Evolutionary conservation across 2,888 invertebrate genomes (phyloP).

Genomic region (Lobophora halterata): DNA sequence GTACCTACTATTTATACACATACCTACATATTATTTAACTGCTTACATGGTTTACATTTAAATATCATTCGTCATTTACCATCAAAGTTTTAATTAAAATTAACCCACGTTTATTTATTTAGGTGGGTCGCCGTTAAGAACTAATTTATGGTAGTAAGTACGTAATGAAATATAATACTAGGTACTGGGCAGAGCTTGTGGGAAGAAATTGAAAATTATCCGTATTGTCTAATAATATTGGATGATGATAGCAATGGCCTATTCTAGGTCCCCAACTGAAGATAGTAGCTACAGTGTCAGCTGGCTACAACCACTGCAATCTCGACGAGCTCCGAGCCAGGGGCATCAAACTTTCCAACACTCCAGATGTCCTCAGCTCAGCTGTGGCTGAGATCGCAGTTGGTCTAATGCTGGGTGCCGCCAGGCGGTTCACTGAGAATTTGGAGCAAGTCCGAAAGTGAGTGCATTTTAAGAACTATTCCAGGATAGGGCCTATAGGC

Average conservation of each 20-base stretch:
- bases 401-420: constrained; percentile 86
- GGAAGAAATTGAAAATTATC: too few species aligned
- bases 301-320: constrained; percentile 94
- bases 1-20: not conserved
- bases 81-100: too few species aligned
- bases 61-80: too few species aligned
- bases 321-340: constrained; percentile 85
- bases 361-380: constrained; percentile 87
- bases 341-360: constrained; percentile 90
- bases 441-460: constrained; percentile 84
- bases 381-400: constrained; percentile 93
- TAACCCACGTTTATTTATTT: too few species aligned
- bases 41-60: too few species aligned
- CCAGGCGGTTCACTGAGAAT: constrained; percentile 90
- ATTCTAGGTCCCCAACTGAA: constrained; percentile 85
- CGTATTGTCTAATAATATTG: too few species aligned
- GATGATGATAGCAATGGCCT: too few species aligned
- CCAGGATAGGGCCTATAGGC: too few species aligned
- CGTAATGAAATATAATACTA: not conserved
- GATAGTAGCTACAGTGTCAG: constrained; percentile 91
- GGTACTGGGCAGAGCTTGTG: too few species aligned
- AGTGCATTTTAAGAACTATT: not conserved
- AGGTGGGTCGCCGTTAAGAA: too few species aligned
- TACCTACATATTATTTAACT: too few species aligned
- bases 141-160: too few species aligned